Percentiles rank a stretch among this genome's conserved stretches.
These are phyloP conservation scores for Parazoanthus darwini DNA, from an alignment of 92 coral and sea anemone genomes.

Conservation along the genomic window DNA sequence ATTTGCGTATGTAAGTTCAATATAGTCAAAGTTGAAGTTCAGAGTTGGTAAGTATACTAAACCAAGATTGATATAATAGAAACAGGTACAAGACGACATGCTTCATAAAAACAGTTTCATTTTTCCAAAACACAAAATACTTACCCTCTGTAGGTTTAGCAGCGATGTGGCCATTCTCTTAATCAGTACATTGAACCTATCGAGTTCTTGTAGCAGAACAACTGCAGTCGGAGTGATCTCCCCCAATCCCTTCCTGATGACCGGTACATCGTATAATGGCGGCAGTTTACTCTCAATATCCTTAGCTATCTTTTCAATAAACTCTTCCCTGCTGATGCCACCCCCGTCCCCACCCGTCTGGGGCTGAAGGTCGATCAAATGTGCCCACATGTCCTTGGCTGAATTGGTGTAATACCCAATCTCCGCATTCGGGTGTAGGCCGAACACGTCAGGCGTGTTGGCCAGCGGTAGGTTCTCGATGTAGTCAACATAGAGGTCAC, in stretches of 20 bases:
- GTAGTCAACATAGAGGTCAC: slow-evolving; percentile 89
- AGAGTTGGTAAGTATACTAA: too few relatives aligned
- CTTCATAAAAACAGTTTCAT: background rate
- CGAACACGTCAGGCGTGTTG: slow-evolving; percentile 99
- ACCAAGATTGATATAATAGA: too few relatives aligned
- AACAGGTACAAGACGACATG: background rate
- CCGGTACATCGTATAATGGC: slow-evolving; percentile 86
- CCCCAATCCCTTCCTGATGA: slow-evolving; percentile 82
- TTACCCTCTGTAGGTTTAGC: slow-evolving; percentile 92
- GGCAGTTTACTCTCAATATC: slow-evolving; percentile 97
- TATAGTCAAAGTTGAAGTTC: background rate
- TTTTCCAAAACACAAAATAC: slow-evolving; percentile 16
- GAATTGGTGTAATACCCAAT: slow-evolving; percentile 98
- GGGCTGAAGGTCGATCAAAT: slow-evolving; percentile 96
- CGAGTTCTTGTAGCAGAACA: slow-evolving; percentile 94
- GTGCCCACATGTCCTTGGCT: slow-evolving; percentile 99
- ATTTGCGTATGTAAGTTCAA: background rate
- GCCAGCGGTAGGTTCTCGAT: slow-evolving; percentile 91
- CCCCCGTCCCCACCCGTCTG: slow-evolving; percentile 99
- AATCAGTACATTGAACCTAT: slow-evolving; percentile 88
- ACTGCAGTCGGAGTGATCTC: slow-evolving; percentile 95
- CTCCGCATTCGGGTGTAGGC: slow-evolving; percentile 99
- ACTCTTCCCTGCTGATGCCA: slow-evolving; percentile 96
- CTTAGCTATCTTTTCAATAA: slow-evolving; percentile 94
- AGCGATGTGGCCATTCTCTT: slow-evolving; percentile 96